Percentiles rank a stretch among this genome's conserved stretches.
phyloP scores from a whole-genome alignment of 2,888 invertebrate species.

The Drosophila sordidula region DNA sequence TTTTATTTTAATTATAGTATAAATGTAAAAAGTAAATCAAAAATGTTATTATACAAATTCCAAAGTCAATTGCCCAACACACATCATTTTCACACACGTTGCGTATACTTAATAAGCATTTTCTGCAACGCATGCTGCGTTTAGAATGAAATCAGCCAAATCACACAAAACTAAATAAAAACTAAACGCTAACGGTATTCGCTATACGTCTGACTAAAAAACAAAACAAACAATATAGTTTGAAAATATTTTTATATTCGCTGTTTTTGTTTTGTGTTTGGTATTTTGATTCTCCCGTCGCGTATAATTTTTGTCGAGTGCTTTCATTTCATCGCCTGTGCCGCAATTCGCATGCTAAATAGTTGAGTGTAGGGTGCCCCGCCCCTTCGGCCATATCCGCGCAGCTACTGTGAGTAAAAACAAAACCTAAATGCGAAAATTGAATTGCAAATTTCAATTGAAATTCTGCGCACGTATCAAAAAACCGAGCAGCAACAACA shows the following conservation, averaged over 20 bases:
- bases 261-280: not conserved
- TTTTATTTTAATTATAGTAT: conserved; percentile 1
- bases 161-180: conserved; percentile 7
- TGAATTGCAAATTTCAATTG: conserved; percentile 78
- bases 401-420: conserved; percentile 14
- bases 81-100: conserved; percentile 2
- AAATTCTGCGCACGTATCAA: conserved; percentile 68
- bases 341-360: conserved; percentile 60
- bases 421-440: conserved; percentile 55
- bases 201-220: conserved; percentile 2
- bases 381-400: not conserved
- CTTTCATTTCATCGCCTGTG: conserved; percentile 40
- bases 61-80: conserved; percentile 2
- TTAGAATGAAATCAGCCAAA: conserved; percentile 3
- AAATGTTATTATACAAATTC: not conserved
- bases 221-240: conserved; percentile 19
- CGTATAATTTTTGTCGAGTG: conserved; percentile 32
- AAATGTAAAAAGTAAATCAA: not conserved
- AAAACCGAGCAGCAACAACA: conserved; percentile 31
- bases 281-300: conserved; percentile 24
- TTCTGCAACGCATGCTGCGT: conserved; percentile 2
- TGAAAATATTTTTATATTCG: conserved; percentile 9
- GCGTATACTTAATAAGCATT: conserved; percentile 40
- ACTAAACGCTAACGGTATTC: conserved; percentile 13
- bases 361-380: conserved; percentile 9